Evolutionary conservation across 2,888 invertebrate genomes (phyloP), one percentile per base, ranked within the genome.

Genomic region (Mimas tiliae): DNA sequence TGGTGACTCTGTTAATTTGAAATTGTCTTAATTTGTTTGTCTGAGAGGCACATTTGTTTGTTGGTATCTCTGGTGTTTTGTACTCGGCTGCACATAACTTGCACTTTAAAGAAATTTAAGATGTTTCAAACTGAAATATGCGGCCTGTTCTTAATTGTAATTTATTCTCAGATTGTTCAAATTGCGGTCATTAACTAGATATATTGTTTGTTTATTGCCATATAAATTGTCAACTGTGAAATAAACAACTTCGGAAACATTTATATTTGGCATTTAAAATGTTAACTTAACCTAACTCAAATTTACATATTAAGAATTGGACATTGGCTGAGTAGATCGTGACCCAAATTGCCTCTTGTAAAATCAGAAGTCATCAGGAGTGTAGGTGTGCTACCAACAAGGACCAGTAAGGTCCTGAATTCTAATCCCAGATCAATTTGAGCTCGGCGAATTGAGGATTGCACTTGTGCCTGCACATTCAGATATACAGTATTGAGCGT

Each of bases 21-120:
- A 89, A 90, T 90, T 89, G 90, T 90, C 88, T 90, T 90, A 90
- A 91, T 90, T 89, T 89, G 86, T 90, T 86, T 80, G 86, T 83
- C 78, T 79, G 83, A 82, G 79, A 77, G 74, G 80, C 80, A 80
- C 87, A 89, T 90, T 89, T 88, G 79, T 88, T 87, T 82, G 83
- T 78, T 81, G 80, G 82, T 79, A 83, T 85, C 80, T 74, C 71
- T 83, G 73, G 81, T 79, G 75, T 79, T 82, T 65, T 77, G 75
- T 80, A 76, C 75, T 79, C 73, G 72, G 72, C 67, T 75, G 72
- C 72, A 71, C 73, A 78, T 79, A 77, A 82, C 78, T 80, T 78
- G 63, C 74, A 70, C 68, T 74, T 53, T 52, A 62, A 65, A 65
- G 42, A 50, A 45, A 62, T 63, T 65, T 48, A 65, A 58, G 48